Evolutionary conservation across 2,113 vertebrate species (phyloP), one percentile per base, ranked within the genome.

Genomic region (Chrysochloris asiatica): DNA sequence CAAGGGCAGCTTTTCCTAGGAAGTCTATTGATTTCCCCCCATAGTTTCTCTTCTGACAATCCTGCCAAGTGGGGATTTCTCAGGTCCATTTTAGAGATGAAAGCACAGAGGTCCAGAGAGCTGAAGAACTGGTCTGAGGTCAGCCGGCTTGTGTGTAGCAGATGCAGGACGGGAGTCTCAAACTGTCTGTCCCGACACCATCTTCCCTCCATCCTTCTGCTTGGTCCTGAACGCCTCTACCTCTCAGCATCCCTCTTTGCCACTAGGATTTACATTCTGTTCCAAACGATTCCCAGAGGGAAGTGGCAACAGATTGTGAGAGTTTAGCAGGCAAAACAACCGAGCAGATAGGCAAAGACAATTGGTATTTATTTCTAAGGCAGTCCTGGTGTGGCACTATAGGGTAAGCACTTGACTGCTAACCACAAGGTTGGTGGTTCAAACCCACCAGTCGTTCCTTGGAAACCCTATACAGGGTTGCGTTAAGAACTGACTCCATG

Each of bases 181-280:
- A 67, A 30, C 85, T 36, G 8, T 54, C 47, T 6, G 2, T 2
- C 28, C n/a, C n/a, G n/a, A n/a, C 7, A 17, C 22, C 4, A 3
- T 9, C 7, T 0, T 0, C 14, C 47, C 24, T 79, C 72, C 38
- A 8, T 11, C 41, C 24, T 30, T 30, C 3, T 1, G 52, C 28
- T 33, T 10, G 67, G 63, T 30, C 17, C 16, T 19, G 48, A 81
- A 48, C 26, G 69, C 45, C 30, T 48, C 38, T 45, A 0, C 1
- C 6, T 43, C 77, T 83, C 24, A 54, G 77, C 28, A 59, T 41
- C 22, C n/a, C 36, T 50, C 71, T 78, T 48, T 69, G 43, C 41
- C 30, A 36, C 54, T 14, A 33, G 43, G 13, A 36, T 48, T 43
- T 0, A 9, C 9, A 1, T 69, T 3, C n/a, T 9, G 5, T n/a